Conservation (phyloP, 2,113 vertebrate species). For the Lathamus discolor region DNA sequence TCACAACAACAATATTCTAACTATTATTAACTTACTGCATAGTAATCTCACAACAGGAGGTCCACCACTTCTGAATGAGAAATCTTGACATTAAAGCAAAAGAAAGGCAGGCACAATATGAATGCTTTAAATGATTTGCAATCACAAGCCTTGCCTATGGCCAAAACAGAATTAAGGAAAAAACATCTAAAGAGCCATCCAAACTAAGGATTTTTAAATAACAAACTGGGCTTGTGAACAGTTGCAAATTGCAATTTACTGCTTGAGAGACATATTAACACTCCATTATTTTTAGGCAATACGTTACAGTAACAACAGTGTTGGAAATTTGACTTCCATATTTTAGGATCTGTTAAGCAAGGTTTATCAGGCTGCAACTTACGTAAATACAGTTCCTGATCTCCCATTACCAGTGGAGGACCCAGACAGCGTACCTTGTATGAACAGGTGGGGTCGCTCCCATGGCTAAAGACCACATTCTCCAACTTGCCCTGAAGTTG, state of each 20-base stretch:
- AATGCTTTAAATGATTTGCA: not conserved
- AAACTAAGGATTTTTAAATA: not conserved
- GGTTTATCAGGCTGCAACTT: not conserved
- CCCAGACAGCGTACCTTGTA: not conserved
- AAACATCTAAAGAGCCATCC: not conserved
- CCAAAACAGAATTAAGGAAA: not conserved
- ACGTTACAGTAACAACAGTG: not conserved
- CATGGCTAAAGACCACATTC: not conserved
- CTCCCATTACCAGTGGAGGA: not conserved
- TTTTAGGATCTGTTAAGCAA: not conserved
- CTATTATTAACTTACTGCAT: not conserved
- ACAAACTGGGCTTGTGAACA: not conserved
- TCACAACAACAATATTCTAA: not conserved
- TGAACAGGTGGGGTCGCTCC: not conserved
- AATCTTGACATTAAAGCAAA: not conserved
- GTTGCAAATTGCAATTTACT: not conserved
- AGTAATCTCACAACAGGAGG: not conserved
- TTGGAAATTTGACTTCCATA: fast-evolving
- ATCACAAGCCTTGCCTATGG: not conserved
- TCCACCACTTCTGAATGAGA: not conserved
- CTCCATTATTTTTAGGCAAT: not conserved
- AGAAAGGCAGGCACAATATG: not conserved
- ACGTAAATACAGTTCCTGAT: not conserved
- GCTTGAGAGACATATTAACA: not conserved
- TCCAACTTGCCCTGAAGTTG: not conserved